Evolutionary conservation across 2,797 vertebrate genomes (phyloP).

Genomic region (Myotis daubentonii): DNA sequence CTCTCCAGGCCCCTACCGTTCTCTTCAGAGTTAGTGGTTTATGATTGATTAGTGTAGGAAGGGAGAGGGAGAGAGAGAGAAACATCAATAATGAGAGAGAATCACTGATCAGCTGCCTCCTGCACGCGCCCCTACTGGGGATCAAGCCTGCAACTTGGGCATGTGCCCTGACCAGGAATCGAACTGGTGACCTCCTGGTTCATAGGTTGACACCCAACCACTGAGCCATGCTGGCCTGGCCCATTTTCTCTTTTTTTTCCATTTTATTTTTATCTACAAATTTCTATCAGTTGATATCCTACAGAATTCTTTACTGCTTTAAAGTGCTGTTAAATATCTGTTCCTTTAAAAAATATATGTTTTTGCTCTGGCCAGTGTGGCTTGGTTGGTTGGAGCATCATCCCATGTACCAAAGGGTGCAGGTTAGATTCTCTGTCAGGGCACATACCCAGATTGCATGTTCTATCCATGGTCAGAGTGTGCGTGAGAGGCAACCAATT

Average conservation of each 20-base stretch:
- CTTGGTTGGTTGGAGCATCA: neutral
- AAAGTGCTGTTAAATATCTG: neutral
- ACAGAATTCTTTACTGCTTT: conserved; percentile 12
- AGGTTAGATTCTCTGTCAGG: neutral
- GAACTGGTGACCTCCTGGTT: too few species aligned
- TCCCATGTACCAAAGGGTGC: neutral
- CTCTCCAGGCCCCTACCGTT: neutral
- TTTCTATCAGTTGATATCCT: neutral
- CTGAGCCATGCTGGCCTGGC: too few species aligned
- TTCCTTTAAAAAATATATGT: neutral
- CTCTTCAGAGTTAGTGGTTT: neutral
- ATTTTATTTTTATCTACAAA: neutral
- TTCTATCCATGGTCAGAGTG: neutral
- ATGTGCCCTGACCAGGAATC: too few species aligned
- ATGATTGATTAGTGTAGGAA: neutral
- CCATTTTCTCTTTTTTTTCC: neutral
- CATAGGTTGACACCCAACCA: too few species aligned
- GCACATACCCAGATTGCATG: neutral
- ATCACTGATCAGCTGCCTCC: too few species aligned
- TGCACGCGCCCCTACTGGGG: too few species aligned
- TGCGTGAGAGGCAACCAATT: neutral
- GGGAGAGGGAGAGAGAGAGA: too few species aligned
- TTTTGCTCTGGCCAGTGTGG: neutral
- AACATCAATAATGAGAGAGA: too few species aligned
- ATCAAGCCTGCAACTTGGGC: too few species aligned